A percentile compares a stretch with the other conserved stretches of the same genome.
phyloP scores from a whole-genome alignment of 2,888 invertebrate genomes.

The Gortyna flavago region DNA sequence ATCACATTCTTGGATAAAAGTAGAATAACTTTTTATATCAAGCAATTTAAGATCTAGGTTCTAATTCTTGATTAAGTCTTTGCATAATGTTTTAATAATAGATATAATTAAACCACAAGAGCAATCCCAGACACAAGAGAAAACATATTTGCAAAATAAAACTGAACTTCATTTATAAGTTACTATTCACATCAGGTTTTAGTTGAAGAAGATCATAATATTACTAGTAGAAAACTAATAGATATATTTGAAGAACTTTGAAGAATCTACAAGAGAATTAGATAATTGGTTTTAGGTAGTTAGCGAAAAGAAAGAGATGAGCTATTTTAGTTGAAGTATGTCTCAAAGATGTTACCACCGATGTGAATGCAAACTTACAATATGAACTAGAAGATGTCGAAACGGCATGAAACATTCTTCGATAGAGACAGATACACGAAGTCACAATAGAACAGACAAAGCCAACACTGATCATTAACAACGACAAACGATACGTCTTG shows the following conservation, averaged over 20 bases:
- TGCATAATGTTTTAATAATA: conserved; percentile 55
- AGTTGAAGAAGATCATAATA: neutral
- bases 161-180: conserved; percentile 70
- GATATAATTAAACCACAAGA: conserved; percentile 67
- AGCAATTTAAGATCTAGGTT: conserved; percentile 71
- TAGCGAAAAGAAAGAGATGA: neutral
- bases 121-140: conserved; percentile 79
- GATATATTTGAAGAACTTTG: neutral
- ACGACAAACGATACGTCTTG: conserved; percentile 76
- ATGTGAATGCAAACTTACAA: conserved; percentile 74
- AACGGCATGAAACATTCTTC: conserved; percentile 74
- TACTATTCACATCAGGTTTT: conserved; percentile 68
- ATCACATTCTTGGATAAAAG: conserved; percentile 81
- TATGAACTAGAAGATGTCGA: conserved; percentile 71
- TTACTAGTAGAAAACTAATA: neutral
- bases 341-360: conserved; percentile 45
- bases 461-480: conserved; percentile 83
- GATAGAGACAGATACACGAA: conserved; percentile 77
- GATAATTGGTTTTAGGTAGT: too few relatives aligned
- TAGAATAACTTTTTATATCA: conserved; percentile 65
- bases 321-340: neutral
- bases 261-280: too few relatives aligned
- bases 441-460: conserved; percentile 84
- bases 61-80: conserved; percentile 60
- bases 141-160: conserved; percentile 80